Percentiles rank a stretch among this genome's conserved stretches.
Evolutionary conservation across 2,797 vertebrate genomes (phyloP).

Genomic region (Bufotes viridis): DNA sequence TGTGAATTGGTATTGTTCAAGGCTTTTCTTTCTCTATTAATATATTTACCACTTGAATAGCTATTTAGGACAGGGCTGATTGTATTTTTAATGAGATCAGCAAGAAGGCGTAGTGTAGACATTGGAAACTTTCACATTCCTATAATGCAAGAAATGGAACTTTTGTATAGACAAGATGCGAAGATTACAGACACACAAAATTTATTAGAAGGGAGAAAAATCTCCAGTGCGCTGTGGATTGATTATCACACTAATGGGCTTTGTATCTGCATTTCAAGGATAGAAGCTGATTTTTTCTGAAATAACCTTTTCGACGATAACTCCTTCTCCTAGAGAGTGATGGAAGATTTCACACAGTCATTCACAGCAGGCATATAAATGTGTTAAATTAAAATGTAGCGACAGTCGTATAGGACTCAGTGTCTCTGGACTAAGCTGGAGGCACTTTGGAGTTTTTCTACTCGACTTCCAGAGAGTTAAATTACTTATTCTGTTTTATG

Average conservation of each 20-base stretch:
- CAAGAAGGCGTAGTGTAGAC: slow-evolving; percentile 2
- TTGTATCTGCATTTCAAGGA: slow-evolving; percentile 46
- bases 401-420: slow-evolving; percentile 3
- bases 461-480: slow-evolving; percentile 1
- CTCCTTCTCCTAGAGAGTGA: slow-evolving; percentile 40
- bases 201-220: slow-evolving; percentile 31
- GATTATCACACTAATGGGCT: slow-evolving; percentile 42
- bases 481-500: background rate
- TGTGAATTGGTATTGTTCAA: slow-evolving; percentile 35
- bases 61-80: slow-evolving; percentile 45
- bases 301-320: slow-evolving; percentile 45
- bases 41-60: slow-evolving; percentile 53
- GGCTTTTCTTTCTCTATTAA: slow-evolving; percentile 31
- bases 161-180: background rate
- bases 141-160: slow-evolving; percentile 3
- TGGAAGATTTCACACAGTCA: slow-evolving; percentile 48
- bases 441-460: slow-evolving; percentile 27
- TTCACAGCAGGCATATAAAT: slow-evolving; percentile 47
- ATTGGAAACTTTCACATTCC: slow-evolving; percentile 1
- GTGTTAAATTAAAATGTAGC: slow-evolving; percentile 49
- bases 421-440: slow-evolving; percentile 25
- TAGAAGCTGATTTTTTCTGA: slow-evolving; percentile 20
- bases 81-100: slow-evolving; percentile 51
- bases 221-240: slow-evolving; percentile 19
- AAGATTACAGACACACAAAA: slow-evolving; percentile 20